These are phyloP conservation scores for Poicephalus gulielmi DNA, from an alignment of 2,113 vertebrate genomes.

Conservation along the genomic window DNA sequence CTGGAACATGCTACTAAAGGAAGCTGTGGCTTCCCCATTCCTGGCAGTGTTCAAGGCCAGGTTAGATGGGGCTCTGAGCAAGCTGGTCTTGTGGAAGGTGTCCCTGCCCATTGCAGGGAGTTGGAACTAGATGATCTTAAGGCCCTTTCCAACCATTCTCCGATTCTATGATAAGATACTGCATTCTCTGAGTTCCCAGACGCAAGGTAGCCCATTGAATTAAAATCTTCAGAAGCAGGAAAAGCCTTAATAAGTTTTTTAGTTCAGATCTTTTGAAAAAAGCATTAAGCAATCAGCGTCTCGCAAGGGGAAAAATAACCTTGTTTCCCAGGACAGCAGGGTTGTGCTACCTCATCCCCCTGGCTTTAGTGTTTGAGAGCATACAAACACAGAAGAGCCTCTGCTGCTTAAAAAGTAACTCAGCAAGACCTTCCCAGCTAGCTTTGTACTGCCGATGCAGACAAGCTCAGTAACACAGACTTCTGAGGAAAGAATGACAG, in stretches of 20 bases:
- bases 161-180: background rate
- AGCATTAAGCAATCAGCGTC: background rate
- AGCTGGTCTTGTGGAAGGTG: background rate
- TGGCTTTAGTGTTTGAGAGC: background rate
- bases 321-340: background rate
- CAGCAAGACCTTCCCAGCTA: background rate
- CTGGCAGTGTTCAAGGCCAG: background rate
- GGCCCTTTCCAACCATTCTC: background rate
- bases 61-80: background rate
- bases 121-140: background rate
- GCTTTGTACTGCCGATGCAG: rapidly evolving
- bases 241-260: background rate
- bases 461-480: background rate
- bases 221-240: background rate
- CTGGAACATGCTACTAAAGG: background rate
- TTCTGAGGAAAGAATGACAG: background rate
- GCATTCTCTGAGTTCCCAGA: background rate
- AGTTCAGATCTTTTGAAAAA: background rate
- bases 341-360: background rate
- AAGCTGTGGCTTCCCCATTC: background rate
- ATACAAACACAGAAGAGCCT: background rate
- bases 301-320: background rate
- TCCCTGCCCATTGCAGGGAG: background rate
- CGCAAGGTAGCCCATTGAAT: background rate
- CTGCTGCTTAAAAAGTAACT: background rate